Evolutionary conservation across 2,797 vertebrate genomes (phyloP).

Genomic region (Pipistrellus pygmaeus): DNA sequence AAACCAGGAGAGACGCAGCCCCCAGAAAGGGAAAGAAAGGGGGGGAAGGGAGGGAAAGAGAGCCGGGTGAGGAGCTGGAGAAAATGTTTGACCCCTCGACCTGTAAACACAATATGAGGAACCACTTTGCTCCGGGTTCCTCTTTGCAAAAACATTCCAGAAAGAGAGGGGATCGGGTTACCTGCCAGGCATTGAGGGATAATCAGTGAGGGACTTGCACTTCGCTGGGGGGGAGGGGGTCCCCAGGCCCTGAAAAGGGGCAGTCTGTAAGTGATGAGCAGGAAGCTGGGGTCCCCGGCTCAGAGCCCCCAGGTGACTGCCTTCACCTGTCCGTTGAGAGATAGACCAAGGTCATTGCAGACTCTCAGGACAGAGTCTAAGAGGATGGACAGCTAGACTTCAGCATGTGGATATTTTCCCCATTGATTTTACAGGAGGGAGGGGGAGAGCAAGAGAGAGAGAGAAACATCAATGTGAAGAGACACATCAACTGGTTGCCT

Average conservation of each 20-base stretch:
- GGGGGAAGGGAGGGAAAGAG: neutral
- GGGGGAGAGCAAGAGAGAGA: no score
- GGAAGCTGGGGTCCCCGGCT: neutral
- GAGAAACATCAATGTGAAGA: no score
- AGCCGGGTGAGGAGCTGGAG: neutral
- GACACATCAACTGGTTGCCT: no score
- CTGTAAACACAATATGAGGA: neutral
- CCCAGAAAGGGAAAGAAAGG: neutral
- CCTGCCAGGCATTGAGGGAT: neutral
- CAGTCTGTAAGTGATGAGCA: neutral
- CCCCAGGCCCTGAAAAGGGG: neutral
- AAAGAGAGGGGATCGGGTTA: neutral
- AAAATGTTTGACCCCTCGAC: neutral
- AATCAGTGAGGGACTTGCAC: neutral
- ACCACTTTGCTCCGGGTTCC: neutral
- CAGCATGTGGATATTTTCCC: no score
- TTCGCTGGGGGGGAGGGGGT: neutral
- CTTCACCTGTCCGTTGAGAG: neutral
- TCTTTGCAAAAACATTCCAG: neutral
- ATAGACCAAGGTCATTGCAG: rapidly evolving
- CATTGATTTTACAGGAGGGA: no score
- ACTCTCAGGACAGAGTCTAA: neutral
- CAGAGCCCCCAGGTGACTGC: no score
- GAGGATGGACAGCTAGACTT: no score
- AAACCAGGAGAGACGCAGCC: neutral